A percentile compares a stretch with the other conserved stretches of the same genome.
Evolutionary conservation across 2,888 invertebrate species (phyloP).

Genomic region (Drosophila subsilvestris): DNA sequence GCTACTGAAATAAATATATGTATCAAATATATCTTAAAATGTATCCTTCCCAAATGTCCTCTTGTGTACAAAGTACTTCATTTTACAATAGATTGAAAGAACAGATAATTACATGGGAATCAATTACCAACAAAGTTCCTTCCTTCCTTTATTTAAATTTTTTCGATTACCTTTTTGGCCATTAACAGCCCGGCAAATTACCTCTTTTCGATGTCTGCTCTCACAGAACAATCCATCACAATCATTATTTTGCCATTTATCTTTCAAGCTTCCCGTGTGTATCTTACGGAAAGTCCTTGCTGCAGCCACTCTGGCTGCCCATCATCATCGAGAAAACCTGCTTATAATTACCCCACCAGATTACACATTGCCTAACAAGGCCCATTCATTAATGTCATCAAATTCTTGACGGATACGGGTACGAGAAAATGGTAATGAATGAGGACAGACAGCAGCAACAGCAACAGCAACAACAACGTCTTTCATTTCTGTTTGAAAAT

Average conservation of each 20-base stretch:
- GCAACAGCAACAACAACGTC: conserved; percentile 45
- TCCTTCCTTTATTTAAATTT: background rate
- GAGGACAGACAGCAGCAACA: conserved; percentile 52
- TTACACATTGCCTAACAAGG: conserved; percentile 76
- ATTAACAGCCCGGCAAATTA: background rate
- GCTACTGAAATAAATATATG: no score
- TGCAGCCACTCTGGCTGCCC: conserved; percentile 1
- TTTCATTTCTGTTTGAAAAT: conserved; percentile 45
- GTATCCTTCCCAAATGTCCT: background rate
- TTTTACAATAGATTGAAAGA: background rate
- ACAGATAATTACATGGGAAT: background rate
- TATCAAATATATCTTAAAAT: no score
- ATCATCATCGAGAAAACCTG: conserved; percentile 53
- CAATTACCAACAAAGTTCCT: background rate
- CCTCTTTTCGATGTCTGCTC: background rate
- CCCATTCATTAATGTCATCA: conserved; percentile 77
- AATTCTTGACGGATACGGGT: conserved; percentile 43
- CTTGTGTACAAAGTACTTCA: background rate
- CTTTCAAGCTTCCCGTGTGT: conserved; percentile 8
- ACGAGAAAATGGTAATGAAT: background rate
- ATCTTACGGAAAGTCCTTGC: no score
- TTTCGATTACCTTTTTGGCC: background rate
- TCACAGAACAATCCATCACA: conserved; percentile 29
- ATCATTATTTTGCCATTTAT: conserved; percentile 26
- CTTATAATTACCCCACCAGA: conserved; percentile 75